These are phyloP conservation scores for Elanoides forficatus DNA, from an alignment of 2,113 vertebrate species.

Conservation along the genomic window DNA sequence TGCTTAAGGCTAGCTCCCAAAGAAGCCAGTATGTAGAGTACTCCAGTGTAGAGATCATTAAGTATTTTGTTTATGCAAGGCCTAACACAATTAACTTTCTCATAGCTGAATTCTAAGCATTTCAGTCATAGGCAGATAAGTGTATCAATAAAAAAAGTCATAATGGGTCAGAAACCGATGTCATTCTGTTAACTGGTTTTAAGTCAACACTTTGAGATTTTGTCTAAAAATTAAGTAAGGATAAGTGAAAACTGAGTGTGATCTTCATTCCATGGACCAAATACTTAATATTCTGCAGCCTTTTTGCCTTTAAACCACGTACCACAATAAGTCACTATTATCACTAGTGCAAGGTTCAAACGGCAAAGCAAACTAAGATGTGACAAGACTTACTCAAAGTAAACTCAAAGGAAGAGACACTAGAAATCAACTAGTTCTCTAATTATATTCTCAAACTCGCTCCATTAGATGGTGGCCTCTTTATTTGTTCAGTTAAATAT, in stretches of 20 bases:
- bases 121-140: not conserved
- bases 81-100: not conserved
- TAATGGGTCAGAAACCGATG: not conserved
- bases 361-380: not conserved
- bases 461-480: not conserved
- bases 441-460: not conserved
- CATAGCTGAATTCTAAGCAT: not conserved
- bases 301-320: not conserved
- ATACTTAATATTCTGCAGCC: not conserved
- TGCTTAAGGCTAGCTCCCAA: not conserved
- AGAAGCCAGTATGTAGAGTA: not conserved
- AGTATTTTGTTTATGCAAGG: not conserved
- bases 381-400: not conserved
- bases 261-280: not conserved
- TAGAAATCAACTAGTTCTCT: not conserved
- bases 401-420: not conserved
- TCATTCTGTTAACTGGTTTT: not conserved
- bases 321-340: not conserved
- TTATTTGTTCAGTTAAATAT: not conserved
- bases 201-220: not conserved
- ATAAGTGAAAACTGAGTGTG: not conserved
- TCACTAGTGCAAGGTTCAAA: not conserved
- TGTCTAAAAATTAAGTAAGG: not conserved
- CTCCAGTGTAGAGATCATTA: not conserved
- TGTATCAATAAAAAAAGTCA: not conserved